phyloP scores from a whole-genome alignment of 2,797 vertebrate species.

The Varecia variegata region DNA sequence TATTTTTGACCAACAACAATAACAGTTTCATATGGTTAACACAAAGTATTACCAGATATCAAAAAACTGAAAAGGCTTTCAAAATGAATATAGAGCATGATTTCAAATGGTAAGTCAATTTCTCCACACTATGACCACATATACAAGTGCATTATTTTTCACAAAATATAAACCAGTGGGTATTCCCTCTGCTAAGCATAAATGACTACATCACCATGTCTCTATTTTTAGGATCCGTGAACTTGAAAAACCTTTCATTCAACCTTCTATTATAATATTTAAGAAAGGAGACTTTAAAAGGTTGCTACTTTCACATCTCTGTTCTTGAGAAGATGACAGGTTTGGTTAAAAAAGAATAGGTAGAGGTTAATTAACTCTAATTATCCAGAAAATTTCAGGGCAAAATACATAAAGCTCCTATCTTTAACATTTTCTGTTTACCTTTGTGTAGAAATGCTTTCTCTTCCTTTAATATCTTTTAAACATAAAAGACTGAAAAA shows the following conservation, averaged over 20 bases:
- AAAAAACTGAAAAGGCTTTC: background rate
- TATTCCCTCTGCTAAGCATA: conserved; percentile 8
- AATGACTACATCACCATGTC: conserved; percentile 8
- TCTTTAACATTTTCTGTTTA: background rate
- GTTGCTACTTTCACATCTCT: background rate
- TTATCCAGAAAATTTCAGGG: background rate
- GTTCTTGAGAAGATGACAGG: conserved; percentile 7
- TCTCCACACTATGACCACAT: background rate
- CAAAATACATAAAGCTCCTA: background rate
- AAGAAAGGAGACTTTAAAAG: conserved; percentile 24
- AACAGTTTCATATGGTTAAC: conserved; percentile 5
- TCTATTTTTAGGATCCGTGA: background rate
- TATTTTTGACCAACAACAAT: conserved; percentile 12
- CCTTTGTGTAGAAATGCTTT: background rate
- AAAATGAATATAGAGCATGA: conserved; percentile 21
- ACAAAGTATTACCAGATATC: conserved; percentile 5
- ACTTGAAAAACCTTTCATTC: conserved; percentile 40
- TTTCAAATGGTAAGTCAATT: conserved; percentile 9
- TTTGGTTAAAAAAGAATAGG: background rate
- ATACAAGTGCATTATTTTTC: background rate
- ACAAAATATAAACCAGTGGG: conserved; percentile 35
- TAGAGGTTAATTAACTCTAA: conserved; percentile 5
- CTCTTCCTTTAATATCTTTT: background rate
- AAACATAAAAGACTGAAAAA: conserved; percentile 2
- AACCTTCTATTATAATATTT: conserved; percentile 33